phyloP scores from a whole-genome alignment of 2,113 vertebrate genomes.

The Oryzias curvinotus region DNA sequence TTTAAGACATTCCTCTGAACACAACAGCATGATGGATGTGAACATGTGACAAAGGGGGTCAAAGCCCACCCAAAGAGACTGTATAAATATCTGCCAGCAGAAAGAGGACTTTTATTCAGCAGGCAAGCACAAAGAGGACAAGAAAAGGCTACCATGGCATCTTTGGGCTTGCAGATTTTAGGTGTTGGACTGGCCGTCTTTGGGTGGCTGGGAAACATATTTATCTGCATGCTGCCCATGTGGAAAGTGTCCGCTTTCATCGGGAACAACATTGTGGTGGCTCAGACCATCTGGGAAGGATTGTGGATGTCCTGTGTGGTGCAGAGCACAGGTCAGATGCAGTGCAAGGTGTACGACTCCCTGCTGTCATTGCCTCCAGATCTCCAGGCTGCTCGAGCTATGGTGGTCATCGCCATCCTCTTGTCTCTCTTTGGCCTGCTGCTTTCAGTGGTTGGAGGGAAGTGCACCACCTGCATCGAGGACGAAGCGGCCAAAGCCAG shows the following conservation, averaged over 20 bases:
- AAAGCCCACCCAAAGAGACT: conserved; percentile 59
- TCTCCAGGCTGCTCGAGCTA: conserved; percentile 86
- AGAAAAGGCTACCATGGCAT: conserved; percentile 65
- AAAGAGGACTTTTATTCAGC: conserved; percentile 16
- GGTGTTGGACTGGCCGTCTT: conserved; percentile 81
- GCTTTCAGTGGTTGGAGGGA: conserved; percentile 86
- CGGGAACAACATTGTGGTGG: conserved; percentile 88
- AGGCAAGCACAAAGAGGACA: background rate
- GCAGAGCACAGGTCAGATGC: conserved; percentile 89
- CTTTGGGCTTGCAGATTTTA: conserved; percentile 86
- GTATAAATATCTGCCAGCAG: conserved; percentile 43
- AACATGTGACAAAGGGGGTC: conserved; percentile 28
- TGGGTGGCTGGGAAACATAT: conserved; percentile 85
- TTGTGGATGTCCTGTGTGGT: conserved; percentile 90
- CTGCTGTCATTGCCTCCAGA: conserved; percentile 84
- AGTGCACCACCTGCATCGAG: conserved; percentile 89
- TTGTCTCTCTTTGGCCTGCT: conserved; percentile 82
- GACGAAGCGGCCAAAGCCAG: conserved; percentile 84
- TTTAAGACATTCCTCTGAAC: conserved; percentile 45
- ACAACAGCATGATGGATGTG: conserved; percentile 53
- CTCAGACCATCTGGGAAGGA: conserved; percentile 86
- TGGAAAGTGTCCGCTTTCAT: conserved; percentile 91
- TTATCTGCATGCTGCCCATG: conserved; percentile 86
- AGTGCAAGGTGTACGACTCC: conserved; percentile 87
- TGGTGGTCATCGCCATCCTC: conserved; percentile 85